A percentile compares a stretch with the other conserved stretches of the same genome.
These are phyloP conservation scores for Boloria euphrosyne DNA, from an alignment of 2,888 invertebrate species.

Conservation along the genomic window DNA sequence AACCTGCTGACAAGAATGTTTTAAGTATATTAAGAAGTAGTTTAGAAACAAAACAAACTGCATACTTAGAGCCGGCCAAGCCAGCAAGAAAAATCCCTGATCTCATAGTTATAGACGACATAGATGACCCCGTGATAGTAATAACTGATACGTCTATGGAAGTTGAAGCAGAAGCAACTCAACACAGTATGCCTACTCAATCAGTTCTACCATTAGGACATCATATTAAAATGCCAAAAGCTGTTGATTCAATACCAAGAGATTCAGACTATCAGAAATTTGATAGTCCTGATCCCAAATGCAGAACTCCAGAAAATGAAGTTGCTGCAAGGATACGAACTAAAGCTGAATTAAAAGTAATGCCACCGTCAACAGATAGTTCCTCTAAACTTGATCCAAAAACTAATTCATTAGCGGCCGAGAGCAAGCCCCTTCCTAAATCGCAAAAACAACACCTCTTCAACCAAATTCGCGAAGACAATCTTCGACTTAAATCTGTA, in stretches of 20 bases:
- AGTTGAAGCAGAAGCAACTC: constrained; percentile 52
- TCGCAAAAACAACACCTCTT: constrained; percentile 73
- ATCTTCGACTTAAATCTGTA: constrained; percentile 76
- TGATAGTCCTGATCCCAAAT: constrained; percentile 60
- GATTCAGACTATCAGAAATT: constrained; percentile 69
- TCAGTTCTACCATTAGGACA: constrained; percentile 51
- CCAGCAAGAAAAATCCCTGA: constrained; percentile 72
- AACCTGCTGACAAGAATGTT: constrained; percentile 86
- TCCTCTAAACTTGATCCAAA: constrained; percentile 53
- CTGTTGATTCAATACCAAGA: constrained; percentile 84
- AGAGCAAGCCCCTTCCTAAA: constrained; percentile 66
- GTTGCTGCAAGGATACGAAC: constrained; percentile 90
- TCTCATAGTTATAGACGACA: constrained; percentile 77
- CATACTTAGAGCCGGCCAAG: constrained; percentile 78
- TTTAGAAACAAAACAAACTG: constrained; percentile 84
- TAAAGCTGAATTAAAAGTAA: constrained; percentile 90
- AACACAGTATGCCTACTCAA: constrained; percentile 47
- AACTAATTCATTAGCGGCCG: constrained; percentile 43
- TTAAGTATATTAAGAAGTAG: constrained; percentile 87
- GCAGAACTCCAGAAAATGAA: constrained; percentile 73
- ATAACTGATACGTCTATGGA: constrained; percentile 74
- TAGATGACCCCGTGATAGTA: constrained; percentile 75
- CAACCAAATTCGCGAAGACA: constrained; percentile 75
- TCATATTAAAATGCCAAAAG: constrained; percentile 86
- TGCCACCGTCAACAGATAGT: constrained; percentile 70